Conservation (phyloP, 2,113 vertebrate genomes). For the Cranoglanis bouderius region DNA sequence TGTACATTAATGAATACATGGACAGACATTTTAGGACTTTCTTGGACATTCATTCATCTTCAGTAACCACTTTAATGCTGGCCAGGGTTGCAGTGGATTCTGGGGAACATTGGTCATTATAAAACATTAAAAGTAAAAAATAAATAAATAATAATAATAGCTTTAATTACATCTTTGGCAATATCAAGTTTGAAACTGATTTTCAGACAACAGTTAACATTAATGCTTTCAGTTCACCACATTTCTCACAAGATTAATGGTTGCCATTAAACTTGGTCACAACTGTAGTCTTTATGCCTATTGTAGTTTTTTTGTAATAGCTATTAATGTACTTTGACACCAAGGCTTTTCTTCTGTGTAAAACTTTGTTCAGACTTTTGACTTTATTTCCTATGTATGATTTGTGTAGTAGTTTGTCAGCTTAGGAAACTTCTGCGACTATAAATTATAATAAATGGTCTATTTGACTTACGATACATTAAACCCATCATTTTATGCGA, state of each 20-base stretch:
- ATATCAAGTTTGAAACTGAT: background rate
- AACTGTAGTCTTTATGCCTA: background rate
- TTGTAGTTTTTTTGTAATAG: background rate
- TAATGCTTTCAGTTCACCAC: background rate
- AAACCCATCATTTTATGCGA: background rate
- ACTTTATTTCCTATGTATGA: background rate
- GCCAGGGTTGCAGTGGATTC: background rate
- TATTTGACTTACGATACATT: background rate
- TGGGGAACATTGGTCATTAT: background rate
- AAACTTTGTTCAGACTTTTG: background rate
- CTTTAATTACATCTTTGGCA: background rate
- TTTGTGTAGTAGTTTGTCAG: background rate
- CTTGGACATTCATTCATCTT: background rate
- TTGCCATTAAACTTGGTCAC: background rate
- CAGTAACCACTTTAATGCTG: background rate
- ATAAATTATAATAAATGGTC: slow-evolving; percentile 8
- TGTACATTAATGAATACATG: no score
- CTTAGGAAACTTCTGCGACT: background rate
- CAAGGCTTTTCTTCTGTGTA: background rate
- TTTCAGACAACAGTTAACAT: background rate
- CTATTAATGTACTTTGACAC: background rate
- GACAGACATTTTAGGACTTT: background rate
- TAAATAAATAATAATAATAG: no score
- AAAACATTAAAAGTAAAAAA: background rate
- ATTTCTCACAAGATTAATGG: background rate